Base-by-base conservation (phyloP, 2,888 invertebrate genomes). In the Xylota sylvarum region DNA sequence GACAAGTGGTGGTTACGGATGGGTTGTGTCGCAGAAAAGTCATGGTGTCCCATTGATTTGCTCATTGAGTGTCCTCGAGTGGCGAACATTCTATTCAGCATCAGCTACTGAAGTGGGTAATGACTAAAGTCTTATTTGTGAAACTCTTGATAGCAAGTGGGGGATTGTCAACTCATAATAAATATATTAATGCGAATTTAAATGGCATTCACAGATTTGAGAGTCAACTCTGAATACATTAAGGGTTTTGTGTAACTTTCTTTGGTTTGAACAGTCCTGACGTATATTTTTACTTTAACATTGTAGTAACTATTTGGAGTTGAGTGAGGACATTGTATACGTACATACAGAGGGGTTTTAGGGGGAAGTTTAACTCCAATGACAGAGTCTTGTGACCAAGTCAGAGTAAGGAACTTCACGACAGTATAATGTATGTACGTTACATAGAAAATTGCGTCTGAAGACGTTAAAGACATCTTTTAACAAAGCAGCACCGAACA, bases 81-180 rank as follows among this genome's bases (percentile, higher is more conserved):
- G 5, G 67, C 0, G 17, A 5, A 67, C 37, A 52, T 37, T 52
- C 27, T 27, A 67, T 37, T 52, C 23, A n/a, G 10, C 52, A 52
- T 52, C 37, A 55, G 67, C 52, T 40, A 40, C 17, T 55, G 4
- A 27, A 55, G 35, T 40, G 14, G 23, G 23, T 30, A 69, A 40
- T 52, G 40, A 55, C 67, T 40, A 40, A 40, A 55, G 67, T 14
- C n/a, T 27, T 55, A 55, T 55, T 69, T 69, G 55, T 27, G n/a
- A 55, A 30, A 27, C 52, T 14, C 40, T 27, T 27, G 27, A 55
- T 14, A 69, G 30, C 30, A 23, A 30, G 14, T 4, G 50, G 50
- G 14, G 10, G 14, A 27, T 23, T 69, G 67, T 14, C 52, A 69
- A 19, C 14, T 55, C 23, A 23, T 52, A 52, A 55, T 55, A 40